These are phyloP conservation scores for Colius striatus DNA, from an alignment of 2,113 vertebrate genomes.

Conservation along the genomic window DNA sequence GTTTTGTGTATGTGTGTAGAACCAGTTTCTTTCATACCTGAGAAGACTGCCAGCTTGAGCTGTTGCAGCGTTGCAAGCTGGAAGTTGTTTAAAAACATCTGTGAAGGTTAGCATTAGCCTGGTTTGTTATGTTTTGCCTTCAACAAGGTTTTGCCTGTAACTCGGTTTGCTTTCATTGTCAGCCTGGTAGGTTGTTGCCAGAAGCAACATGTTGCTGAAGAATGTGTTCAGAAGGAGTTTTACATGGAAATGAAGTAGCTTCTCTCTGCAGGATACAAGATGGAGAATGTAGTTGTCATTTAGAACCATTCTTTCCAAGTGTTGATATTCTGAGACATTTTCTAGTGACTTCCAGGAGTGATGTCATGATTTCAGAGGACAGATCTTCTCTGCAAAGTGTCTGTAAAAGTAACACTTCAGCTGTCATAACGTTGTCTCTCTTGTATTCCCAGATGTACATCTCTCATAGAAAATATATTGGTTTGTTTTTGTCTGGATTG, in stretches of 20 bases:
- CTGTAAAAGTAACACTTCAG: neutral
- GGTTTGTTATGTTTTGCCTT: neutral
- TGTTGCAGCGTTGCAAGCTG: neutral
- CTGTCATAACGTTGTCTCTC: neutral
- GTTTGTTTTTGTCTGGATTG: accelerated
- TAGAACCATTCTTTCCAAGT: neutral
- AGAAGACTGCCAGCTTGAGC: neutral
- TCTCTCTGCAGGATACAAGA: neutral
- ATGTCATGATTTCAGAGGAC: neutral
- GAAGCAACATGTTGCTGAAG: neutral
- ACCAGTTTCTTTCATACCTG: accelerated
- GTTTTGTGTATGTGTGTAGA: accelerated
- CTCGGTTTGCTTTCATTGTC: neutral
- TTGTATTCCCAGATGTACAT: neutral
- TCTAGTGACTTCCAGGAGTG: neutral
- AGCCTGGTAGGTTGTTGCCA: neutral
- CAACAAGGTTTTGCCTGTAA: neutral
- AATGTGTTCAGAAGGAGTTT: neutral
- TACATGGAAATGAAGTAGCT: neutral
- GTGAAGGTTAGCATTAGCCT: neutral
- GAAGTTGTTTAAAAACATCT: neutral
- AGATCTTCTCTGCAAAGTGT: neutral
- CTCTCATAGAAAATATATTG: neutral
- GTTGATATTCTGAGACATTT: neutral
- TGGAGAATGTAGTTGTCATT: neutral